Evolutionary conservation across 1,140 invertebrate genomes (phyloP).

Genomic region (Caenorhabditis elegans): DNA sequence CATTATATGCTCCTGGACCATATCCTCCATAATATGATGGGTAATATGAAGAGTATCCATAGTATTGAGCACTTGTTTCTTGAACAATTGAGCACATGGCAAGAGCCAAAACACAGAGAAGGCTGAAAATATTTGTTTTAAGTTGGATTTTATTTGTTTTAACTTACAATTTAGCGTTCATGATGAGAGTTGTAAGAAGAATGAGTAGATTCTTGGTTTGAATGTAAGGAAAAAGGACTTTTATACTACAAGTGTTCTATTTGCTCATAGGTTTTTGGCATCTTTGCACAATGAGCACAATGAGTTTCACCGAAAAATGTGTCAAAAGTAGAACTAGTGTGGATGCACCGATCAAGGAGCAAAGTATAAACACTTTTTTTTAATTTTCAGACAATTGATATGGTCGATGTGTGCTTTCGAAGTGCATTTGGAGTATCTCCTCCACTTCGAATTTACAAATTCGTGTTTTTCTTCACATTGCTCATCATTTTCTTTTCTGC

Average conservation of each 20-base stretch:
- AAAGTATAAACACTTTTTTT: background rate
- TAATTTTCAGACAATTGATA: constrained; percentile 30
- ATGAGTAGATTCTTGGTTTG: background rate
- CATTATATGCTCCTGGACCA: background rate
- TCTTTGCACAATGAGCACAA: background rate
- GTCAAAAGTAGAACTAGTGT: background rate
- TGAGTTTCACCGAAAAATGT: background rate
- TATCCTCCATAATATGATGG: background rate
- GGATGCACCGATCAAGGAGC: background rate
- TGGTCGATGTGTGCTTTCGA: constrained; percentile 45
- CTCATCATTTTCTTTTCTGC: constrained; percentile 47
- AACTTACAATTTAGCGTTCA: constrained; percentile 9
- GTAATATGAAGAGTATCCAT: too few species aligned
- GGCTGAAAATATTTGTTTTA: background rate
- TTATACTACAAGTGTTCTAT: background rate
- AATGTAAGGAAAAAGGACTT: background rate
- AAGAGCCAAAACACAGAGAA: background rate
- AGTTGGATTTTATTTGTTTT: too few species aligned
- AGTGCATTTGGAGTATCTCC: constrained; percentile 54
- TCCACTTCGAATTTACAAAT: constrained; percentile 42
- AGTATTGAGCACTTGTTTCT: background rate
- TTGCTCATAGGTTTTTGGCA: constrained; percentile 1
- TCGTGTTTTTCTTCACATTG: constrained; percentile 47
- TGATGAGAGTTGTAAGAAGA: constrained; percentile 1
- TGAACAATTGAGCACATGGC: background rate